phyloP scores from a whole-genome alignment of 30 jellyfish, hydroid and myxozoan species.

The Mastigias papua region DNA sequence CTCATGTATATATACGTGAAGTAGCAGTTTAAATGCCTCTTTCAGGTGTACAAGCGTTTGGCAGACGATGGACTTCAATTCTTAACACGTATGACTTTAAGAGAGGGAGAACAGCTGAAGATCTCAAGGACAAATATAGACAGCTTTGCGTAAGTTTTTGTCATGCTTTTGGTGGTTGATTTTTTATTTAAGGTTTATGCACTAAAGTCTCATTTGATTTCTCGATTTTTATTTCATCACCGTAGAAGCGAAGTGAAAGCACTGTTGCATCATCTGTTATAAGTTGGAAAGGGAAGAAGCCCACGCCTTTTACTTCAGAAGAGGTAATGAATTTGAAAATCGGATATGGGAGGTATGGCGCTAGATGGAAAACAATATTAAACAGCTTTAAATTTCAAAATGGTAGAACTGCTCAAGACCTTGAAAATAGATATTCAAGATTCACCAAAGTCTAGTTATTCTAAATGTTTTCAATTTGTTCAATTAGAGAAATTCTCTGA shows the following conservation, averaged over 20 bases:
- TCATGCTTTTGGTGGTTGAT: neutral
- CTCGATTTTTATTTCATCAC: neutral
- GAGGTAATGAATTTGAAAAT: constrained; percentile 62
- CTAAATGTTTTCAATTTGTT: too few species aligned
- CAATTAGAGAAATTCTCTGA: too few species aligned
- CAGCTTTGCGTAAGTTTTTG: constrained; percentile 67
- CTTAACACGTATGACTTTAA: constrained; percentile 72
- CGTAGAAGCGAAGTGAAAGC: constrained; percentile 1
- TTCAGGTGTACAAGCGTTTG: constrained; percentile 84
- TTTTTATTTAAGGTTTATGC: neutral
- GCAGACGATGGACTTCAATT: constrained; percentile 92
- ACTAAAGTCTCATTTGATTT: neutral
- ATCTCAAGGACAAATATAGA: constrained; percentile 84
- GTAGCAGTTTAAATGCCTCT: neutral
- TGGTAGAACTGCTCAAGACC: constrained; percentile 87
- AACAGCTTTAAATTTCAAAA: constrained; percentile 66
- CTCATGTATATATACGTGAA: too few species aligned
- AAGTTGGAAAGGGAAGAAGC: neutral
- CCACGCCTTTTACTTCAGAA: constrained; percentile 55
- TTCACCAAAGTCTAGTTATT: constrained; percentile 2
- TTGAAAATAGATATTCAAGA: constrained; percentile 60
- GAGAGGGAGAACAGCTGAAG: constrained; percentile 84
- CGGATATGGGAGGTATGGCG: constrained; percentile 85
- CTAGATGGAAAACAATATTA: constrained; percentile 92
- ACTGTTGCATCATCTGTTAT: neutral